Percentiles rank a stretch among this genome's conserved stretches.
Evolutionary conservation across 1,140 invertebrate genomes (phyloP).

Genomic region (Trichomalopsis sarcophagae): DNA sequence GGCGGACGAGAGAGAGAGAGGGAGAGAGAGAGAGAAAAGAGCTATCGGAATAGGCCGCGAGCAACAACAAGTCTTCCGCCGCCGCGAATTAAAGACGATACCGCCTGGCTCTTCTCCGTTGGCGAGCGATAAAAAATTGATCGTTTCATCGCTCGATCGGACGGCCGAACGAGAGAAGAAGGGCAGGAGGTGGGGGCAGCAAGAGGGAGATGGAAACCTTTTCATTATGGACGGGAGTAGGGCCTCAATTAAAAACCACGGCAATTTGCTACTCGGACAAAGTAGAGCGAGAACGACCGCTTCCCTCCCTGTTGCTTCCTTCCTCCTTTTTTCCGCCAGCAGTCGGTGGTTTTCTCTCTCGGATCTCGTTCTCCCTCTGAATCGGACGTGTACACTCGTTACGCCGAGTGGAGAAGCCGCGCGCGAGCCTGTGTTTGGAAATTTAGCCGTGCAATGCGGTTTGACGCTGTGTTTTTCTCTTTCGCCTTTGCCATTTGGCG

Average conservation of each 20-base stretch:
- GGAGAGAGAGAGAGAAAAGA: background rate
- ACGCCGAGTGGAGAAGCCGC: no score
- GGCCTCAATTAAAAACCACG: slow-evolving; percentile 49
- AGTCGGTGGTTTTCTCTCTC: background rate
- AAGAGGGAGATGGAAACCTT: slow-evolving; percentile 19
- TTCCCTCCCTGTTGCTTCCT: slow-evolving; percentile 44
- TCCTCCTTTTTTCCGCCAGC: background rate
- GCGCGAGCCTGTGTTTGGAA: background rate
- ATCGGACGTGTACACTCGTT: background rate
- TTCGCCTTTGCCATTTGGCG: background rate
- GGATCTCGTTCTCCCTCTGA: background rate
- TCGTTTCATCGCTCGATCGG: slow-evolving; percentile 48
- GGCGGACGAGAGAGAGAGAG: background rate
- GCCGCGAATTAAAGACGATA: slow-evolving; percentile 46
- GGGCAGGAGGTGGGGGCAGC: no score
- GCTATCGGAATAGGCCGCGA: background rate
- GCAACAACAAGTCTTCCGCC: slow-evolving; percentile 17
- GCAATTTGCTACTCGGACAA: slow-evolving; percentile 37
- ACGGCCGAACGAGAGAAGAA: no score
- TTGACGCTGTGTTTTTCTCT: background rate
- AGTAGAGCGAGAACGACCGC: slow-evolving; percentile 25
- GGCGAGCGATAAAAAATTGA: slow-evolving; percentile 47
- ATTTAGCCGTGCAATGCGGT: background rate
- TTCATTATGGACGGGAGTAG: slow-evolving; percentile 20
- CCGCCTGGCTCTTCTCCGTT: background rate